A percentile compares a stretch with the other conserved stretches of the same genome.
phyloP scores from a whole-genome alignment of 2,888 invertebrate genomes.

The Lampropteryx suffumata region DNA sequence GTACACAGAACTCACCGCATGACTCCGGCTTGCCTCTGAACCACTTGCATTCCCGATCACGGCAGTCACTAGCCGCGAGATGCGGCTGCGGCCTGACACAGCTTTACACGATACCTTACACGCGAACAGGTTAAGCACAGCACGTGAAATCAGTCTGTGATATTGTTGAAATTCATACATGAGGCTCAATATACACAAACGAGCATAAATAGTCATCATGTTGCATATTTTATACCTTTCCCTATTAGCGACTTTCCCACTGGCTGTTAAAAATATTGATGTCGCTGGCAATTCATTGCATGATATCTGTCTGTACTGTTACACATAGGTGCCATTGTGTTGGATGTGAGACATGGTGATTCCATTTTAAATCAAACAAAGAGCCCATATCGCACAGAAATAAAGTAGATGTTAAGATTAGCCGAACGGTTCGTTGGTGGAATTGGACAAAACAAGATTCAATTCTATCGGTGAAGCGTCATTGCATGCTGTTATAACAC shows the following conservation, averaged over 20 bases:
- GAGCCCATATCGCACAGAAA: constrained; percentile 65
- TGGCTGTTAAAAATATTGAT: constrained; percentile 46
- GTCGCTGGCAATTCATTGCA: constrained; percentile 76
- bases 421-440: constrained; percentile 53
- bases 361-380: constrained; percentile 61
- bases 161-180: constrained; percentile 56
- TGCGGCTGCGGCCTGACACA: constrained; percentile 66
- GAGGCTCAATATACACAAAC: constrained; percentile 66
- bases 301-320: constrained; percentile 50
- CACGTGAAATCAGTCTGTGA: constrained; percentile 59
- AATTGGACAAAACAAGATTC: constrained; percentile 36
- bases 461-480: constrained; percentile 54
- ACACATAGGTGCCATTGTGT: constrained; percentile 57
- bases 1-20: constrained; percentile 76
- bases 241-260: constrained; percentile 68
- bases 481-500: constrained; percentile 73
- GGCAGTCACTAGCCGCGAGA: constrained; percentile 61
- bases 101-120: constrained; percentile 78
- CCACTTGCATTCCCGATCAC: constrained; percentile 83
- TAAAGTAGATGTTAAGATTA: constrained; percentile 62
- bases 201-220: constrained; percentile 74
- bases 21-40: constrained; percentile 69
- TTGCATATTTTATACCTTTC: constrained; percentile 83
- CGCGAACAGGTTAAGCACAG: constrained; percentile 77
- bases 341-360: constrained; percentile 51